Base-by-base conservation (phyloP, 2,888 invertebrate genomes). In the Athrips mouffetella region DNA sequence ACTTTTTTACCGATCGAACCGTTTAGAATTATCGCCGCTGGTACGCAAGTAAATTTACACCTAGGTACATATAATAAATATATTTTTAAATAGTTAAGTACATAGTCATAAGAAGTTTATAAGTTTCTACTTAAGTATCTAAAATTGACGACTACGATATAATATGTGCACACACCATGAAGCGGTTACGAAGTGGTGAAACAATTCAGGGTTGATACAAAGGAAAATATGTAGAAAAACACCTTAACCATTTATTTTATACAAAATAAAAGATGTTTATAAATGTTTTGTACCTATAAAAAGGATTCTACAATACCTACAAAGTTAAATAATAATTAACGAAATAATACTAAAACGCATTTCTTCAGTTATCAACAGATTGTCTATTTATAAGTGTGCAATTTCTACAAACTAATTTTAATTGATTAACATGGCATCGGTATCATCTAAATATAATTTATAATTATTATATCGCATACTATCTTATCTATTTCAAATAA, bases 261-360 rank as follows among this genome's bases (percentile, higher is more conserved):
- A n/a, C n/a, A n/a, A 20, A 37, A 20, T n/a, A 21, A 37, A 40
- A 30, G n/a, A n/a, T n/a, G n/a, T n/a, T n/a, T n/a, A n/a, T n/a
- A n/a, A n/a, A n/a, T n/a, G n/a, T n/a, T n/a, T 29, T 27, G 27
- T 27, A 47, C 39, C n/a, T 10, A 21, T 11, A 55, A 37, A 45
- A 58, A 48, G 58, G 50, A 47, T 18, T 35, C 40, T 51, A 51
- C 48, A 55, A 48, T 54, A 53, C 60, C 52, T 49, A 54, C n/a
- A 51, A 53, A 52, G 50, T 53, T n/a, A n/a, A n/a, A 57, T 53
- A 57, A 55, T 52, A 58, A 55, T 65, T 53, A 82, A 85, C 80
- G 80, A 85, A 83, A 81, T 71, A 80, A 84, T 85, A 85, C 85
- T 86, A 85, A 78, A 87, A 85, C 85, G 84, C 83, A 86, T 84